Evolutionary conservation across 2,113 vertebrate species (phyloP), one percentile per base, ranked within the genome.

Genomic region (Geococcyx californianus): DNA sequence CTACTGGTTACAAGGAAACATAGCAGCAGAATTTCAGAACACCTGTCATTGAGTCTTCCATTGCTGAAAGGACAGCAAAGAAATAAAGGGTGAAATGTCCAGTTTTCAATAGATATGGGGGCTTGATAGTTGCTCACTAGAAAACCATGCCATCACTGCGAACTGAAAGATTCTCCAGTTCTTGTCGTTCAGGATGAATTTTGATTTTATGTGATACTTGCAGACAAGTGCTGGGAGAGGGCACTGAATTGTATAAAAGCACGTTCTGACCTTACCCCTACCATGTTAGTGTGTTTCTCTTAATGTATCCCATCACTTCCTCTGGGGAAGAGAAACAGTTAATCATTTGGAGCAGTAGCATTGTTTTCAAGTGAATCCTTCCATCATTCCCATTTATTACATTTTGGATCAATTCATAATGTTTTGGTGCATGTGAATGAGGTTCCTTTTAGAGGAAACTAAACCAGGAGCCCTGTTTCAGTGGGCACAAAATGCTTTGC

Each of bases 321-420:
- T 60, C 24, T 40, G 31, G 40, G 55, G 54, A 60, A 10, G 9
- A 60, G 31, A 55, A 38, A 16, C 4, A 28, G 29, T 34, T 47
- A 28, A 8, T 28, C 28, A 15, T 29, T 18, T n/a, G 47, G 40
- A 44, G 36, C 23, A 13, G 36, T 29, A 36, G 13, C 34, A 13
- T 54, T 25, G 15, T 33, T 84, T 73, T 54, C 31, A 72, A 73
- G 18, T 20, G 19, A 51, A 56, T 42, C 40, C 40, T 49, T 67
- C 0, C 0, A 9, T 38, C 16, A 1, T 51, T 67, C 14, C 25
- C 31, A 3, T 51, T 75, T 7, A 12, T 19, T 72, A 33, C 3
- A 1, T 34, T 84, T 66, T 40, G 10, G 15, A 25, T 78, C 17
- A 12, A 2, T 55, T 36, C 4, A 1, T 0, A 11, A 16, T 58